Evolutionary conservation across 1,140 invertebrate species (phyloP).

Genomic region (Andricus grossulariae): DNA sequence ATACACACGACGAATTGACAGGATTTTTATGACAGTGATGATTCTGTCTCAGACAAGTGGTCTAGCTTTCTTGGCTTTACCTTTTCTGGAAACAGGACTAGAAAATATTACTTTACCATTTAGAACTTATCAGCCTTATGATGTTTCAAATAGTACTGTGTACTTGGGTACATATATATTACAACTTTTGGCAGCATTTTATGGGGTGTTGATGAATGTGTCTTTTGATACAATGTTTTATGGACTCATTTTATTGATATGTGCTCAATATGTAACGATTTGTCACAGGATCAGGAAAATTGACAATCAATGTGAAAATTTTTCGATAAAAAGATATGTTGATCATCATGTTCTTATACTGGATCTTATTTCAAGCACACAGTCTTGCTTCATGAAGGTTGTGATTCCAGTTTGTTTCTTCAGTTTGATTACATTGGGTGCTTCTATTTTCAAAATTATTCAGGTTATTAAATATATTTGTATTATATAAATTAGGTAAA

Average conservation of each 20-base stretch:
- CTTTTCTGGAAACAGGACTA: neutral
- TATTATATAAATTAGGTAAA: constrained; percentile 34
- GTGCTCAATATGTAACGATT: constrained; percentile 57
- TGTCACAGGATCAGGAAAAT: constrained; percentile 54
- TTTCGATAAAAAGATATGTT: constrained; percentile 25
- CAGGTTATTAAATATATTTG: constrained; percentile 51
- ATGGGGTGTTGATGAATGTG: constrained; percentile 55
- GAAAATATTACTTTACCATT: constrained; percentile 32
- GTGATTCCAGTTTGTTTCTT: constrained; percentile 55
- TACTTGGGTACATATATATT: constrained; percentile 27
- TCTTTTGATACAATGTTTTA: constrained; percentile 58
- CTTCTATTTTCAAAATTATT: constrained; percentile 59
- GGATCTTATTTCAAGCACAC: constrained; percentile 33
- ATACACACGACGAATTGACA: neutral
- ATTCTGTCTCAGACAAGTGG: constrained; percentile 9
- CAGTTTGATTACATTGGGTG: constrained; percentile 59
- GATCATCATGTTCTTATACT: constrained; percentile 36
- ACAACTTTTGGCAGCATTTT: constrained; percentile 34
- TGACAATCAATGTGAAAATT: neutral
- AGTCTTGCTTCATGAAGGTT: constrained; percentile 55
- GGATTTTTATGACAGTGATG: constrained; percentile 27
- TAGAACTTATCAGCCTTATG: constrained; percentile 33
- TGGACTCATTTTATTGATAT: constrained; percentile 53
- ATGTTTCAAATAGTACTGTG: neutral
- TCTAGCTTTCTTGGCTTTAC: neutral